phyloP scores from a whole-genome alignment of 2,797 vertebrate species.

The Lacerta bilineata region DNA sequence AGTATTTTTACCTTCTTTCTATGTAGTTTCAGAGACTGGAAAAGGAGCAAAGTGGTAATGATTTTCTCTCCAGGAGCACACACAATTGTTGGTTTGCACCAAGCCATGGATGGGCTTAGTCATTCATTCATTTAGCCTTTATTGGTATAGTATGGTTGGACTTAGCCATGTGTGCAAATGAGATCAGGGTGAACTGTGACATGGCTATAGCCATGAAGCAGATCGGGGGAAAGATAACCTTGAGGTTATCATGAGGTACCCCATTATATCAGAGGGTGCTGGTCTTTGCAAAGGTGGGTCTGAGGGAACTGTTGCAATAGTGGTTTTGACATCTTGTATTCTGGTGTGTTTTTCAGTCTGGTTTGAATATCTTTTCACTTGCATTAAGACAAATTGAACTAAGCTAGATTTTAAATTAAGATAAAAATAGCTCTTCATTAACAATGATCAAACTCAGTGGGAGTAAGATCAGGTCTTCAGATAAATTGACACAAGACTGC shows the following conservation, averaged over 20 bases:
- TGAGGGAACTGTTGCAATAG: too few species aligned
- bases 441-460: neutral
- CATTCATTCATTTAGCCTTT: too few species aligned
- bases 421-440: conserved; percentile 25
- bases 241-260: neutral
- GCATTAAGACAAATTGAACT: neutral
- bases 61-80: too few species aligned
- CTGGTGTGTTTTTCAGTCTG: neutral
- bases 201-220: neutral
- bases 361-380: neutral
- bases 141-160: too few species aligned
- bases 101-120: too few species aligned
- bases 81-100: too few species aligned
- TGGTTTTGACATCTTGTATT: neutral
- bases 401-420: neutral
- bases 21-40: too few species aligned
- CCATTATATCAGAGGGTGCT: neutral
- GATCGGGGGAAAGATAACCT: neutral
- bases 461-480: neutral
- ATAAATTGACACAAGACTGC: neutral
- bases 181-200: neutral
- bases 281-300: neutral
- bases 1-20: too few species aligned
- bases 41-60: too few species aligned
- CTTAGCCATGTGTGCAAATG: too few species aligned